A percentile compares a stretch with the other conserved stretches of the same genome.
These are phyloP conservation scores for Chauna torquata DNA, from an alignment of 2,113 vertebrate genomes.

Conservation along the genomic window DNA sequence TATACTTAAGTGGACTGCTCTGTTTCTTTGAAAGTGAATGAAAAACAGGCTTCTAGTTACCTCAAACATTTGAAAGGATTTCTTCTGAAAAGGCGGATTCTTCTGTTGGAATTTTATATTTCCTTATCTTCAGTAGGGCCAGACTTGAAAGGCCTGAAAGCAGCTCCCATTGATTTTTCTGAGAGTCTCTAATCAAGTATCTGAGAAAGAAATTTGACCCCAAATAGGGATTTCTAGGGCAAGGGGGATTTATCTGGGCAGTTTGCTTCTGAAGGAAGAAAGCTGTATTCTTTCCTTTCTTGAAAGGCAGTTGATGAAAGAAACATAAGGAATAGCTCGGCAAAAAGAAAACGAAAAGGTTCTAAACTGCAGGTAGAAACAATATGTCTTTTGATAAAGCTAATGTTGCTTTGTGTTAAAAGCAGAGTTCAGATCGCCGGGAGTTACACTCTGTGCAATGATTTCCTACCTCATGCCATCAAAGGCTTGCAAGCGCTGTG, in stretches of 20 bases:
- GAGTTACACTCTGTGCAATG: background rate
- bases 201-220: constrained; percentile 8
- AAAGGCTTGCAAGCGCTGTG: background rate
- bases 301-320: background rate
- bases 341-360: background rate
- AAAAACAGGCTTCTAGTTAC: background rate
- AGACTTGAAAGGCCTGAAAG: constrained; percentile 6
- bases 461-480: background rate
- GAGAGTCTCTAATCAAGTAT: background rate
- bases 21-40: background rate
- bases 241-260: background rate
- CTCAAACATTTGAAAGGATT: background rate
- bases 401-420: constrained; percentile 20
- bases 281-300: background rate
- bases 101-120: constrained; percentile 1
- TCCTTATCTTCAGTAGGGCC: background rate
- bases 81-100: background rate
- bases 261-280: background rate
- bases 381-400: background rate
- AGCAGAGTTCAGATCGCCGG: background rate
- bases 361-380: background rate
- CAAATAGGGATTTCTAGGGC: background rate
- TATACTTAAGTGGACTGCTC: background rate
- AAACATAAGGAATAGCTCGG: background rate
- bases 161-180: constrained; percentile 13